Evolutionary conservation across 2,113 vertebrate genomes (phyloP), one percentile per base, ranked within the genome.

Genomic region (Chaetodon trifascialis): DNA sequence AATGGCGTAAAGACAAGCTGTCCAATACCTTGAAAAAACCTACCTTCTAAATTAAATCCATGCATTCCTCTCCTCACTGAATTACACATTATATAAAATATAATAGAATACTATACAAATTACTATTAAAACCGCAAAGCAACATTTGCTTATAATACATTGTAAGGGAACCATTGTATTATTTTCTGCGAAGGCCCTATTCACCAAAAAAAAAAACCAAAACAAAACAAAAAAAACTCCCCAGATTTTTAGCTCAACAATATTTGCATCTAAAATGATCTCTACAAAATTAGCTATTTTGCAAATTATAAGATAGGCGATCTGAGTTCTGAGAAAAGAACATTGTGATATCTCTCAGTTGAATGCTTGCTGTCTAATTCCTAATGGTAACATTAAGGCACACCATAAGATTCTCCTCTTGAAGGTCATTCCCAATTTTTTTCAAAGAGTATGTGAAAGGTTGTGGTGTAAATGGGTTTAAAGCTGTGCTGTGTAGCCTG

Each of bases 351-450:
- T 44, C 42, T 11, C 42, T 75, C 16, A 60, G 14, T 14, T 55
- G 12, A 10, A 30, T 25, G 10, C 34, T 21, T 30, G 11, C 11
- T 10, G 42, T 10, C 9, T 42, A 8, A 36, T 21, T 19, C 12
- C 11, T 58, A 11, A 49, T n/a, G 11, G 2, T 55, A 30, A n/a
- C 10, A 59, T 65, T 62, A 4, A 19, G 5, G 11, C 3, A 5
- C 8, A 21, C 19, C n/a, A n/a, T n/a, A n/a, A 25, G 7, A 11
- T 44, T 59, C 21, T 54, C 23, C 5, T 64, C 30, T 49, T 38
- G 1, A 79, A 83, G 87, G 88, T 85, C 90, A 93, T 89, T 93
- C 93, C 94, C 92, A 94, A 93, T 88, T 94, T 90, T 89, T 95
- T 91, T 92, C 92, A 91, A 92, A 92, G 40, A 58, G n/a, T 66